Evolutionary conservation across 92 coral and sea anemone species (phyloP).

Genomic region (Umimayanthus kanabou): DNA sequence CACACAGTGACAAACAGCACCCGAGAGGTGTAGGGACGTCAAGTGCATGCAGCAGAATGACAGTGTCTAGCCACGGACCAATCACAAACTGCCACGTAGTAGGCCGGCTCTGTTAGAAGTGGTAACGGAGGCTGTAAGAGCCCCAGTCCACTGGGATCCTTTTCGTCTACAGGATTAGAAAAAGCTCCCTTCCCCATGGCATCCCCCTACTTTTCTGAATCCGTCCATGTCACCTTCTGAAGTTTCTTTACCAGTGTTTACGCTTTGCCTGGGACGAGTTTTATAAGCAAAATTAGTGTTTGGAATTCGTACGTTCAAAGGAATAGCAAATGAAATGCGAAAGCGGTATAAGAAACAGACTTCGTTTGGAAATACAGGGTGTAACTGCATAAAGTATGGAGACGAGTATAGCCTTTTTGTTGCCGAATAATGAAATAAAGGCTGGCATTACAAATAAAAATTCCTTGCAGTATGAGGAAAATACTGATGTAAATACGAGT

Average conservation of each 20-base stretch:
- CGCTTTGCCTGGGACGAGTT: too few species aligned
- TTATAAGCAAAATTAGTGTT: too few species aligned
- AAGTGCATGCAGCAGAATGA: not conserved
- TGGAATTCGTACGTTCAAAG: too few species aligned
- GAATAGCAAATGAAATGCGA: too few species aligned
- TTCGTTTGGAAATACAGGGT: too few species aligned
- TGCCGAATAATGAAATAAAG: too few species aligned
- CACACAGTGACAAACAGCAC: conserved; percentile 7
- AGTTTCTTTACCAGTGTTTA: too few species aligned
- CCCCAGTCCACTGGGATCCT: not conserved
- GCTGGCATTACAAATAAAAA: not conserved
- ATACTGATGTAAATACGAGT: not conserved
- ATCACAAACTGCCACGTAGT: not conserved
- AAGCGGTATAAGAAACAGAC: too few species aligned
- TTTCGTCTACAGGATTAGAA: not conserved
- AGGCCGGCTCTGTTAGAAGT: not conserved
- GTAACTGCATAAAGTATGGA: too few species aligned
- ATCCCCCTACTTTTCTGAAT: not conserved
- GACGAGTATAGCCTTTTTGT: too few species aligned
- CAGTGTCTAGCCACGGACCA: not conserved
- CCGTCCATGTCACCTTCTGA: not conserved
- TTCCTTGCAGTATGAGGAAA: not conserved
- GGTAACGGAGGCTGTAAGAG: not conserved
- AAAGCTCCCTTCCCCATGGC: not conserved
- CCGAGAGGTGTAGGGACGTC: not conserved